Base-by-base conservation (phyloP, 2,113 vertebrate genomes). In the Zapus hudsonius region DNA sequence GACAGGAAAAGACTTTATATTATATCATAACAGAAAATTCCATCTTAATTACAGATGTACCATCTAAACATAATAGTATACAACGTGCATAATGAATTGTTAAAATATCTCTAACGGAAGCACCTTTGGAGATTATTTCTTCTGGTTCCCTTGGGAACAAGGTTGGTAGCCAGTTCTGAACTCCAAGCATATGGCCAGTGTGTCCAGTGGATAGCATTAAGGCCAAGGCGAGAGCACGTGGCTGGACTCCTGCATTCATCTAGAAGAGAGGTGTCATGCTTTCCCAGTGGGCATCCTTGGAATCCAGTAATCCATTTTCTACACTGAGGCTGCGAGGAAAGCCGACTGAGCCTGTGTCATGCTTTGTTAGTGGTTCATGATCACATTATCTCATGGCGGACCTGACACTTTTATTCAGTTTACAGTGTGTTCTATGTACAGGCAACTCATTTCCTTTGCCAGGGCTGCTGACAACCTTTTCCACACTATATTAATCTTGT, bases 401-500 rank as follows among this genome's bases (percentile, higher is more conserved):
- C 99, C 98, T 98, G 99, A 99, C 99, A 99, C 98, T 99, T 99
- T 99, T 99, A 99, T 99, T 99, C 98, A 98, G 99, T 99, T 99
- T 99, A 99, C 98, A 99, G 98, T 98, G 98, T 98, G 98, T 98
- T 99, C 98, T 98, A 96, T 98, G 98, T 98, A 98, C 98, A 98
- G 98, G 98, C 98, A 98, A 98, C 98, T 98, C 98, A 99, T 99
- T 99, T 99, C 99, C 98, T 98, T 98, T 98, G 98, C 98, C 97
- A 95, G 97, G 98, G 98, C 98, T 98, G 99, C 99, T 98, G 99
- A 99, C 99, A 99, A 99, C 98, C 99, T 99, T 98, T 99, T 99
- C 99, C 98, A 99, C 98, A 98, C 99, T 98, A 98, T 99, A 99
- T 99, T 99, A 99, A 99, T 99, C 99, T 99, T 99, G 99, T 99